A percentile compares a stretch with the other conserved stretches of the same genome.
phyloP scores from a whole-genome alignment of 92 coral and sea anemone genomes.

The Umimayanthus kanabou region DNA sequence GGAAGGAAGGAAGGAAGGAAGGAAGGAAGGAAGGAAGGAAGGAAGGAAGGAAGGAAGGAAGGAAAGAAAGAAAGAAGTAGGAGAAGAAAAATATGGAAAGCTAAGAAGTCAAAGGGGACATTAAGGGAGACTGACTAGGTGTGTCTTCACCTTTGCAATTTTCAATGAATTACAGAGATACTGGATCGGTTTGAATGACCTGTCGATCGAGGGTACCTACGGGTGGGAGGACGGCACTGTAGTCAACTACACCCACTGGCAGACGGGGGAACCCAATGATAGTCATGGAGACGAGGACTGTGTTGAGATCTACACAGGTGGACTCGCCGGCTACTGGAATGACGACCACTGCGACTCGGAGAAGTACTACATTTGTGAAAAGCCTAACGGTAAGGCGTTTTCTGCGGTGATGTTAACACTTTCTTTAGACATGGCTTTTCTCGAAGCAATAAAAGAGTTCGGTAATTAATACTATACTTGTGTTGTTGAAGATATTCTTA shows the following conservation, averaged over 20 bases:
- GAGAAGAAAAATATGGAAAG: too few species aligned
- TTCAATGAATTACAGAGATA: slow-evolving; percentile 45
- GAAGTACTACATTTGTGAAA: slow-evolving; percentile 83
- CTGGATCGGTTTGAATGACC: slow-evolving; percentile 93
- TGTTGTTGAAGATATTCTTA: too few species aligned
- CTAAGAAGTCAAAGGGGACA: too few species aligned
- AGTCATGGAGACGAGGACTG: slow-evolving; percentile 79
- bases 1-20: too few species aligned
- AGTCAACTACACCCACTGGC: slow-evolving; percentile 84
- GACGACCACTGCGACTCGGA: slow-evolving; percentile 75
- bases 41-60: too few species aligned
- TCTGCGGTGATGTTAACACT: not conserved
- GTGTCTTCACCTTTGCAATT: not conserved
- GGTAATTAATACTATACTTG: too few species aligned
- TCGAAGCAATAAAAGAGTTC: too few species aligned
- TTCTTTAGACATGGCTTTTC: too few species aligned
- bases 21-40: too few species aligned
- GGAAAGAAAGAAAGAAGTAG: too few species aligned
- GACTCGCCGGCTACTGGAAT: slow-evolving; percentile 82
- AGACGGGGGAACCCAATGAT: slow-evolving; percentile 76
- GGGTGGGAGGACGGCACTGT: slow-evolving; percentile 76
- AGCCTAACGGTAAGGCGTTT: slow-evolving; percentile 64
- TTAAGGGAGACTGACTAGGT: too few species aligned
- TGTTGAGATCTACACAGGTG: slow-evolving; percentile 63
- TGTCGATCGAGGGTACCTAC: slow-evolving; percentile 62